Evolutionary conservation across 2,113 vertebrate genomes (phyloP).

Genomic region (Pyxicephalus adspersus): DNA sequence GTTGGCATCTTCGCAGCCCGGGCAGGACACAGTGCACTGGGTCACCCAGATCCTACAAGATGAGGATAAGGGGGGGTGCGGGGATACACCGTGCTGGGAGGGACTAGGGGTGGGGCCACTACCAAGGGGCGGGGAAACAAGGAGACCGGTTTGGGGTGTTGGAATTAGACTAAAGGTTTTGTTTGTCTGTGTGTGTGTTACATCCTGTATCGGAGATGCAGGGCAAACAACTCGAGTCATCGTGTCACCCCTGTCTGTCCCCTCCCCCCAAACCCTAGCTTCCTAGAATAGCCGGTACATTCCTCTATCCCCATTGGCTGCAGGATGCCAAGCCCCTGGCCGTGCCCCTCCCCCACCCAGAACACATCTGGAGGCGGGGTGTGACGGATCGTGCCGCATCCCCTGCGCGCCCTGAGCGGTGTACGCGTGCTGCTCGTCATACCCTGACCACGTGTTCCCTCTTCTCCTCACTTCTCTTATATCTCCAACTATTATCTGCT

Average conservation of each 20-base stretch:
- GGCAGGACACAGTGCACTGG: background rate
- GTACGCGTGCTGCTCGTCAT: too few species aligned
- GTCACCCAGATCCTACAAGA: constrained; percentile 1
- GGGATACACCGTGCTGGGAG: constrained; percentile 15
- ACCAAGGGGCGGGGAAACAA: constrained; percentile 7
- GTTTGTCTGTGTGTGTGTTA: constrained; percentile 39
- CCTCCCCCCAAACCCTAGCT: background rate
- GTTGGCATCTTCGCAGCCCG: constrained; percentile 30
- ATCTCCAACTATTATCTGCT: too few species aligned
- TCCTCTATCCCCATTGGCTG: constrained; percentile 14
- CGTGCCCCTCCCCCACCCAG: background rate
- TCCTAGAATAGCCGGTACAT: constrained; percentile 37
- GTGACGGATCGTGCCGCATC: too few species aligned
- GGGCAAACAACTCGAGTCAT: constrained; percentile 20
- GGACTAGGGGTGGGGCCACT: constrained; percentile 3
- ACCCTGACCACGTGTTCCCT: too few species aligned
- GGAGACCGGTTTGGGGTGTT: constrained; percentile 20
- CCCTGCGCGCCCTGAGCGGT: too few species aligned
- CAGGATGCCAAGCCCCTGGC: constrained; percentile 3
- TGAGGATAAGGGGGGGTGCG: constrained; percentile 7
- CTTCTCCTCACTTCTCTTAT: too few species aligned
- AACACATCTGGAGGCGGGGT: background rate
- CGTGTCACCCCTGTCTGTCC: constrained; percentile 34
- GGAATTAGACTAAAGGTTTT: constrained; percentile 44
- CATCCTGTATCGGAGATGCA: constrained; percentile 17